phyloP scores from a whole-genome alignment of 2,888 invertebrate species.

The Rotaria macrura region DNA sequence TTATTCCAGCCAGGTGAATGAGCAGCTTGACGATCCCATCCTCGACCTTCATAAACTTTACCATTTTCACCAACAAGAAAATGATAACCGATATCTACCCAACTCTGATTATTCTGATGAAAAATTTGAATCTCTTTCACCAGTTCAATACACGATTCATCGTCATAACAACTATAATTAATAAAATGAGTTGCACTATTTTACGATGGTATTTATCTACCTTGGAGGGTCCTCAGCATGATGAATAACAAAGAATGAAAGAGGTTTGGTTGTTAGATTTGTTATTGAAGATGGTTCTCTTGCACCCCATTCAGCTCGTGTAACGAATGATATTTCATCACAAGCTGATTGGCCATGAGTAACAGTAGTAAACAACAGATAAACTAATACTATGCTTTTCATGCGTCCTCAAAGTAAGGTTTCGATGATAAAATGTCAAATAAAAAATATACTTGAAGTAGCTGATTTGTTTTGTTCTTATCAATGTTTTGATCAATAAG shows the following conservation, averaged over 20 bases:
- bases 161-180: constrained; percentile 31
- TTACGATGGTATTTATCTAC: neutral
- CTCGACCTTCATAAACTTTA: constrained; percentile 37
- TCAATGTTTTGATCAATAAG: too few relatives aligned
- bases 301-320: constrained; percentile 35
- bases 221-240: constrained; percentile 34
- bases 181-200: neutral
- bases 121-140: constrained; percentile 60
- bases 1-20: constrained; percentile 54
- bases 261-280: constrained; percentile 27
- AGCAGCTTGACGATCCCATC: constrained; percentile 36
- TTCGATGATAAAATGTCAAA: too few relatives aligned
- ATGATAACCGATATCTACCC: constrained; percentile 50
- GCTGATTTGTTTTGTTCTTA: too few relatives aligned
- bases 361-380: neutral
- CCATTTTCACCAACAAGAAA: constrained; percentile 38
- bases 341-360: neutral
- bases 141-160: constrained; percentile 33
- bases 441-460: too few relatives aligned
- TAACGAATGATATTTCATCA: neutral
- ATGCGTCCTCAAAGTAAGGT: neutral
- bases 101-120: constrained; percentile 59
- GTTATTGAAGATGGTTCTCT: constrained; percentile 30
- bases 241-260: constrained; percentile 36
- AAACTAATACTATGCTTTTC: neutral